Percentiles rank a stretch among this genome's conserved stretches.
Conservation (phyloP, 2,888 invertebrate genomes). For the Strigamia maritima region DNA sequence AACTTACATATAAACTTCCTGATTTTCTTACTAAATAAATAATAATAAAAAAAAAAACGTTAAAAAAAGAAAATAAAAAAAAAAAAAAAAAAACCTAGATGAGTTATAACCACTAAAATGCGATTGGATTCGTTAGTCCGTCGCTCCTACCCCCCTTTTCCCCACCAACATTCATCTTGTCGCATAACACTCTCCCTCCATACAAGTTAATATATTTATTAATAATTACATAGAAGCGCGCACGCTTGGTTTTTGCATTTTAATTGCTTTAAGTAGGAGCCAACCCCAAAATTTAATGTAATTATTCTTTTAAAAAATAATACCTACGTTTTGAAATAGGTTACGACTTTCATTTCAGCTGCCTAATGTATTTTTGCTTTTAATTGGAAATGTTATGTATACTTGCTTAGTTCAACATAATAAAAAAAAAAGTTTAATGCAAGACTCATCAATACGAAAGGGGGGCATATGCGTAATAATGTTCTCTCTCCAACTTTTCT, state of each 20-base stretch:
- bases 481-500: slow-evolving; percentile 25
- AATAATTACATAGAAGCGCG: slow-evolving; percentile 6
- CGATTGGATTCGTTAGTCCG: slow-evolving; percentile 19
- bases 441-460: slow-evolving; percentile 19
- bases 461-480: slow-evolving; percentile 15
- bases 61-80: background rate
- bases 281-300: slow-evolving; percentile 32
- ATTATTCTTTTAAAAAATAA: slow-evolving; percentile 32
- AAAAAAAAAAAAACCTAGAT: background rate
- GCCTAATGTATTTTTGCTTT: slow-evolving; percentile 29
- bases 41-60: background rate
- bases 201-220: slow-evolving; percentile 26
- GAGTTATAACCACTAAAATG: slow-evolving; percentile 32
- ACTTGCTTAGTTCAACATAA: slow-evolving; percentile 17
- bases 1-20: background rate
- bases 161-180: slow-evolving; percentile 2
- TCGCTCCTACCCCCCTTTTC: background rate
- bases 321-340: slow-evolving; percentile 17
- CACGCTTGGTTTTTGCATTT: slow-evolving; percentile 29
- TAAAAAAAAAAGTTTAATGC: slow-evolving; percentile 22
- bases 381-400: slow-evolving; percentile 32
- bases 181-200: background rate
- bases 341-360: slow-evolving; percentile 22
- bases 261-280: slow-evolving; percentile 18
- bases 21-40: background rate